Evolutionary conservation across 2,797 vertebrate species (phyloP), one percentile per base, ranked within the genome.

Genomic region (Prunella strophiata): DNA sequence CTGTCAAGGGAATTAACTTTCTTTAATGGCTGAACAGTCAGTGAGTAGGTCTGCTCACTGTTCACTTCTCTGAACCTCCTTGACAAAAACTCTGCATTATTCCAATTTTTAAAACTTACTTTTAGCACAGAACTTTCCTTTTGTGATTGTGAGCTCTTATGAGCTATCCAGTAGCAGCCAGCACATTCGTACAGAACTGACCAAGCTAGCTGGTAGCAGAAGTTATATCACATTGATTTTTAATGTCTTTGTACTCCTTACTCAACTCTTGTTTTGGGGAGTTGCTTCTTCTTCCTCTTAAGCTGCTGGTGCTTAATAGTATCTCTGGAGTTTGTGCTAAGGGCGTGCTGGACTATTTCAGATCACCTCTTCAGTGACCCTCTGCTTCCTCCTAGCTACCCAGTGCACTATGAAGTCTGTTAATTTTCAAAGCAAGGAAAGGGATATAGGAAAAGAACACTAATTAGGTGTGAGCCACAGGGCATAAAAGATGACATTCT

Each of bases 111-210:
- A 29, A 7, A 68, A 30, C 10, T 43, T 58, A 40, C 13, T 57
- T 72, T 71, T 30, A 50, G 26, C 1, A 2, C 13, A 61, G 63
- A 73, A 54, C 73, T 77, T 76, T 18, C 10, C 5, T 32, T 72
- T 25, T 52, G 27, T 51, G 19, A 54, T 19, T 34, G 4, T 47
- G 23, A 71, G 16, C 5, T 81, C 63, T 48, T 50, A 36, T 40
- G n/a, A 83, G 50, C 22, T 65, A 48, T 15, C 16, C 9, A 26
- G 14, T 26, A 76, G 34, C 21, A 85, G 32, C 12, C 25, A 70
- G 40, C 2, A 21, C 7, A 26, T 9, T 1, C 9, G 5, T 30
- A 47, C 1, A 3, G 26, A 57, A 17, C 5, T 83, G 26, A 78
- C 36, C 22, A 38, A 40, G 9, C 2, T 74, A 36, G 5, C 14